Evolutionary conservation across 2,113 vertebrate species (phyloP), one percentile per base, ranked within the genome.

Genomic region (Silurus meridionalis): DNA sequence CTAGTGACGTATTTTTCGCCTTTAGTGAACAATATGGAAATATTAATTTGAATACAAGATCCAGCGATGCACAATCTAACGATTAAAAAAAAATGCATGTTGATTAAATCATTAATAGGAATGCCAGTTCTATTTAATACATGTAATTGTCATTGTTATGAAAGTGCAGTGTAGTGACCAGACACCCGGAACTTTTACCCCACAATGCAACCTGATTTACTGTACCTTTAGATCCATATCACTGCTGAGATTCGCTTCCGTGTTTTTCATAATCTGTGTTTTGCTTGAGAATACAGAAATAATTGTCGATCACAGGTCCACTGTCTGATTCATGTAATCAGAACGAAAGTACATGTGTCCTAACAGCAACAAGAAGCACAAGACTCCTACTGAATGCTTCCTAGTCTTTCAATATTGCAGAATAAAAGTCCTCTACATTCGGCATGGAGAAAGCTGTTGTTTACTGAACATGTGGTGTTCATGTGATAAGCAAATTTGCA

Each of bases 141-240:
- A 72, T 53, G 21, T 77, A 14, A n/a, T n/a, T 48, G n/a, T 23
- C 6, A 25, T 23, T 53, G 50, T 53, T 52, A 53, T 23, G 17
- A 72, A 37, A 37, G 37, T 37, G 14, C 2, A n/a, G 10, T 7
- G 0, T 25, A 75, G 52, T 25, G 23, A 0, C 11, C 4, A 57
- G 5, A 53, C 50, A 77, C 21, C 71, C 71, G 21, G 2, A 28
- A 69, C 25, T 37, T 69, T 69, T 5, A 6, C n/a, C 11, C n/a
- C 74, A 58, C 53, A 57, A n/a, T 10, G 46, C 25, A 19, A 48
- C 5, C 4, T 21, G 15, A 21, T 60, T 63, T 63, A 61, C 79
- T 48, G 2, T 80, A 81, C 80, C 80, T 81, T 64, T 11, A 50
- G n/a, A 14, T 81, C 58, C 80, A 81, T 64, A 60, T 50, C 57